Conservation (phyloP, 37 sponge, comb jelly and placozoan genomes). For the Chondrilla cf. caribensis region DNA sequence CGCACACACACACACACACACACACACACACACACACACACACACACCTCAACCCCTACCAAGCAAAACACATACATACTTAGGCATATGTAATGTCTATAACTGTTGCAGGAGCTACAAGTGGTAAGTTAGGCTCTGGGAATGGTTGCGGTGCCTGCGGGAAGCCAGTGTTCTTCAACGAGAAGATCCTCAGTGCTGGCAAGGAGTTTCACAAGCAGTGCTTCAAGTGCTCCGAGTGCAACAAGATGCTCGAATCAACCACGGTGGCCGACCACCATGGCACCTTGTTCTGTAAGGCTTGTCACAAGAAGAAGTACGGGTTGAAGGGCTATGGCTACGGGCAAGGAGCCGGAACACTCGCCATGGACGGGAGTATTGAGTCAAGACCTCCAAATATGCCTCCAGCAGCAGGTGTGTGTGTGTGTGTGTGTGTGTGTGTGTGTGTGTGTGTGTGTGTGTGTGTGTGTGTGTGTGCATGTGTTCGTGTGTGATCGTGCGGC, state of each 20-base stretch:
- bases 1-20: no score
- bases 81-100: no score
- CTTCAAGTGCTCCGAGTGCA: conserved; percentile 72
- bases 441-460: not conserved
- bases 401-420: not conserved
- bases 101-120: not conserved
- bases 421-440: conserved; percentile 3
- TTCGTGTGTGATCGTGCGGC: not conserved
- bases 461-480: not conserved
- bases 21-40: no score
- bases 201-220: conserved; percentile 80
- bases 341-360: conserved; percentile 58
- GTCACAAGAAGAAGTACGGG: conserved; percentile 56
- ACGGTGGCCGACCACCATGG: conserved; percentile 27
- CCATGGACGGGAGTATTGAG: not conserved
- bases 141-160: conserved; percentile 25
- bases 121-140: no score
- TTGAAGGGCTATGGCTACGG: conserved; percentile 81
- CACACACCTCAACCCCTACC: no score
- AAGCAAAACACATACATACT: no score
- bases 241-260: conserved; percentile 58
- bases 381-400: not conserved
- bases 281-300: conserved; percentile 10
- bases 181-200: conserved; percentile 73
- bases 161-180: conserved; percentile 86